phyloP scores from a whole-genome alignment of 2,888 invertebrate genomes.

The Apotomis capreana region DNA sequence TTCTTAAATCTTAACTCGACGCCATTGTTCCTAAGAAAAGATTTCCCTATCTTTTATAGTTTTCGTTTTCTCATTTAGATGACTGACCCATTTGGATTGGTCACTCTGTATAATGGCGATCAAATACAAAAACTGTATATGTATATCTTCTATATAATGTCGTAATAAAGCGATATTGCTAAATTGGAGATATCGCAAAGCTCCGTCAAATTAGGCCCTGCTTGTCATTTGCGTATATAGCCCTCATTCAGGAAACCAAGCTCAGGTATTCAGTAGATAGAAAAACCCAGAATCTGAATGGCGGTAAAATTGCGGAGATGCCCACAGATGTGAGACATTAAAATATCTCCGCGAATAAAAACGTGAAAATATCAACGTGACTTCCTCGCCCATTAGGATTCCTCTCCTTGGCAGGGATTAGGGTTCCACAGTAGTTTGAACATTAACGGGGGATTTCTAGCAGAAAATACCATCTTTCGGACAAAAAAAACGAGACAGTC shows the following conservation, averaged over 20 bases:
- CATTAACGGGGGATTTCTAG: neutral
- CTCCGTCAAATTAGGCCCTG: no score
- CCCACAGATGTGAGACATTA: conserved; percentile 50
- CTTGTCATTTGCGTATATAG: neutral
- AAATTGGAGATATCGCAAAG: no score
- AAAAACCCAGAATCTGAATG: conserved; percentile 25
- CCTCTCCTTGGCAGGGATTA: conserved; percentile 43
- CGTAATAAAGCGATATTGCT: no score
- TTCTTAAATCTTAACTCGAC: no score
- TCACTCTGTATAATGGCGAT: no score
- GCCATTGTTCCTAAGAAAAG: no score
- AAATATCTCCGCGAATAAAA: conserved; percentile 53
- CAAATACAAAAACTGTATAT: no score
- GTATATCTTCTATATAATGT: no score
- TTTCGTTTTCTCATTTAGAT: no score
- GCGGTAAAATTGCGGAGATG: conserved; percentile 44
- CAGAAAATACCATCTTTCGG: neutral
- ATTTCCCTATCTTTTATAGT: no score
- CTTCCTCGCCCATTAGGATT: conserved; percentile 56
- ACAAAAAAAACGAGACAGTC: no score
- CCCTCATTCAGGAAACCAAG: conserved; percentile 16
- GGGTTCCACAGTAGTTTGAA: neutral
- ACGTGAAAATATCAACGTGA: conserved; percentile 50
- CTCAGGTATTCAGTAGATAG: conserved; percentile 7
- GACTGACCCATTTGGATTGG: no score